Evolutionary conservation across 2,888 invertebrate genomes (phyloP), one percentile per base, ranked within the genome.

Genomic region (Glyphotaelius pellucidus): DNA sequence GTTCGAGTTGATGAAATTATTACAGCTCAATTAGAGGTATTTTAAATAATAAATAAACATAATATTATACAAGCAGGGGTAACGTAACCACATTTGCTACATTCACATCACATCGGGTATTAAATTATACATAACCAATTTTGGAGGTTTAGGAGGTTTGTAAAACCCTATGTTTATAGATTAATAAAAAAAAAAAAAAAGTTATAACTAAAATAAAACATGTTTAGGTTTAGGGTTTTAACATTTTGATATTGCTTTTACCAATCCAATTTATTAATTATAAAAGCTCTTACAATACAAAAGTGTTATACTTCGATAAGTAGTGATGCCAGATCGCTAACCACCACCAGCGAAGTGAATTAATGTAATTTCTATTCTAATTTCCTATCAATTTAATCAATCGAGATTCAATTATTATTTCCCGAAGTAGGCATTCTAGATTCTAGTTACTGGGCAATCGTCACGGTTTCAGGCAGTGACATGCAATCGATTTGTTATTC

Each of bases 401-500:
- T 42, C 15, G 42, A 47, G 86, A 42, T 86, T 86, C 42, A 86
- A 86, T 86, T 86, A 47, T 42, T 25, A 42, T 42, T 42, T 25
- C 25, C 12, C 42, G 47, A 38, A 67, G 67, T 67, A 67, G 67
- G n/a, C 25, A 42, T 47, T 25, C 30, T 35, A 30, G 38, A 42
- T 42, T 19, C 30, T 35, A 30, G 42, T 15, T n/a, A 47, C 42
- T 42, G 25, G 31, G 42, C 47, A 86, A 25, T n/a, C 38, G 42
- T 42, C 42, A 42, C 47, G 86, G 38, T 7, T 42, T 38, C 42
- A 38, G 47, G 86, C 25, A 67, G 67, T n/a, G 86, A 42, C 86
- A 25, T 38, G 47, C 25, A 86, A 86, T 86, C 47, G 86, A 86
- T 86, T 86, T 86, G 86, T 12, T 42, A 86, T 86, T 86, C 86